Conservation (phyloP, 2,797 vertebrate genomes). For the Gallirallus australis region DNA sequence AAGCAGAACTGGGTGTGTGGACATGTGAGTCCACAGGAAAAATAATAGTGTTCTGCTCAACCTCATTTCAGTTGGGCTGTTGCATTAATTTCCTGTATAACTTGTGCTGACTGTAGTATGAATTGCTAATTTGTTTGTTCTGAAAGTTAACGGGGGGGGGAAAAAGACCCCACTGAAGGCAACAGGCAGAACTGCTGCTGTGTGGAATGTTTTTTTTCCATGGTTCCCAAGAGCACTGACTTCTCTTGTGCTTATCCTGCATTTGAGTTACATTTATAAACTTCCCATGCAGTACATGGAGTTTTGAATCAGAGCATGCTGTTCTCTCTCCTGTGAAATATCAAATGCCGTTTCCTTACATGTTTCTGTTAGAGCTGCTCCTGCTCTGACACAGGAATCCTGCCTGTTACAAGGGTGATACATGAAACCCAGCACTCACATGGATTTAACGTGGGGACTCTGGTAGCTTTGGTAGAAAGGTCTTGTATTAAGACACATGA, state of each 20-base stretch:
- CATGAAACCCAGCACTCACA: neutral
- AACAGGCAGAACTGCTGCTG: neutral
- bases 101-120: neutral
- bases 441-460: neutral
- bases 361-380: neutral
- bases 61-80: neutral
- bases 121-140: neutral
- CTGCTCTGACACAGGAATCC: neutral
- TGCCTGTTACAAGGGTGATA: neutral
- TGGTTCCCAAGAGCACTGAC: neutral
- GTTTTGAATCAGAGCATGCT: neutral
- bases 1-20: neutral
- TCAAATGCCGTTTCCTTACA: neutral
- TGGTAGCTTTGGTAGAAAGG: neutral
- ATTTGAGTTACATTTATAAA: neutral
- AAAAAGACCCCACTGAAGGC: neutral
- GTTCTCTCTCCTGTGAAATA: constrained; percentile 15
- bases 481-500: neutral
- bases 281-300: fast-evolving
- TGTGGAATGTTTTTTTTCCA: fast-evolving
- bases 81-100: neutral
- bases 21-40: neutral
- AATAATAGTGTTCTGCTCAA: neutral
- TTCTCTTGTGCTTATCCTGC: neutral
- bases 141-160: neutral